Evolutionary conservation across 2,888 invertebrate species (phyloP).

Genomic region (Pterostichus madidus): DNA sequence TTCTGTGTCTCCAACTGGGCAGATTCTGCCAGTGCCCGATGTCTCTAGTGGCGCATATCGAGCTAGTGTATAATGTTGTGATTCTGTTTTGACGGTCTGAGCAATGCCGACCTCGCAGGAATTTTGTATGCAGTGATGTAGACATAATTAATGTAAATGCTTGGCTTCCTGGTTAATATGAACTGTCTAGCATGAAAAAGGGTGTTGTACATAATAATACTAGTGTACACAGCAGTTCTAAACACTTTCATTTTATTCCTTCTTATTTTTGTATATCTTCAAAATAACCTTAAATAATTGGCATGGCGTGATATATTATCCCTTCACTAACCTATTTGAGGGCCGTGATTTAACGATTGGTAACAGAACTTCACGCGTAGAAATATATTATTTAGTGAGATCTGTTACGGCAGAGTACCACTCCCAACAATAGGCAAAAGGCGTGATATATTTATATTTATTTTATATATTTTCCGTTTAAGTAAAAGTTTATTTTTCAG

Average conservation of each 20-base stretch:
- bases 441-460: too few species aligned
- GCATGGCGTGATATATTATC: too few species aligned
- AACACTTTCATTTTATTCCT: not conserved
- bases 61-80: not conserved
- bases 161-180: conserved; percentile 52
- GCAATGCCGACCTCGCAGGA: not conserved
- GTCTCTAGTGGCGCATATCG: conserved; percentile 7
- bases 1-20: not conserved
- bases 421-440: too few species aligned
- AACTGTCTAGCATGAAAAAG: conserved; percentile 56
- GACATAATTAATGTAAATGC: conserved; percentile 61
- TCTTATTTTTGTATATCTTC: not conserved
- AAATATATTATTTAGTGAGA: too few species aligned
- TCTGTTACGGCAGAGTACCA: too few species aligned
- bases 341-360: too few species aligned
- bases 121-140: conserved; percentile 46
- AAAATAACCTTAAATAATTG: too few species aligned
- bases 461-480: too few species aligned
- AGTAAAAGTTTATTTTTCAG: too few species aligned
- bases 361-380: too few species aligned
- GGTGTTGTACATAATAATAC: conserved; percentile 41
- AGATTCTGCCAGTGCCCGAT: conserved; percentile 15
- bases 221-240: not conserved
- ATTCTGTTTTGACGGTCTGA: conserved; percentile 36
- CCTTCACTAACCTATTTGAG: too few species aligned